Evolutionary conservation across 1,140 invertebrate genomes (phyloP).

Genomic region (Heliconius melpomene): DNA sequence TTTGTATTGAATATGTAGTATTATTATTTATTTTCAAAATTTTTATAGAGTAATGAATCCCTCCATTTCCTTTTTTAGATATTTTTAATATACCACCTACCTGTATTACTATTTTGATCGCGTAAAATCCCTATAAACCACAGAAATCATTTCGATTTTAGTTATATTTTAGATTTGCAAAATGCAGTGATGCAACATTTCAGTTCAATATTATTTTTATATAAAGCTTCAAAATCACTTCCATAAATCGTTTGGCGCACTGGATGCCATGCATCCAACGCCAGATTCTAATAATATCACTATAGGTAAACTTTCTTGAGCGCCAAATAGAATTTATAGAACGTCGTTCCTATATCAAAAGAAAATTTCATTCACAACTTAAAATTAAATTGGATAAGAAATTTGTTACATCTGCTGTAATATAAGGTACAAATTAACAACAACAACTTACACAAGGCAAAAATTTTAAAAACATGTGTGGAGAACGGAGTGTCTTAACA

Average conservation of each 20-base stretch:
- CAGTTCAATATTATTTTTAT: background rate
- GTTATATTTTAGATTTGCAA: background rate
- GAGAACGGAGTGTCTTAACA: no score
- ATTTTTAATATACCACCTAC: no score
- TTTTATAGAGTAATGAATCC: no score
- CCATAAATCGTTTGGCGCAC: background rate
- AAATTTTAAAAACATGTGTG: no score
- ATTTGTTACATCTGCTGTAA: background rate
- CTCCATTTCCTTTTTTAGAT: no score
- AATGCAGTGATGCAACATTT: background rate
- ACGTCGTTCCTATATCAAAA: background rate
- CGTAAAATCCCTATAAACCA: background rate
- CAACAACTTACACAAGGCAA: no score
- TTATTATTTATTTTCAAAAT: background rate
- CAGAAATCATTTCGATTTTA: background rate
- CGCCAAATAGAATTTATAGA: background rate
- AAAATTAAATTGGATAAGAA: background rate
- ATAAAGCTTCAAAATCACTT: background rate
- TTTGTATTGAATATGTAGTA: background rate
- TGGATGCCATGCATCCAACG: background rate
- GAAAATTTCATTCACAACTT: background rate
- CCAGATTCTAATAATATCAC: background rate
- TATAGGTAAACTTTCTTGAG: background rate
- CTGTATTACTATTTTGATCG: no score
- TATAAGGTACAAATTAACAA: no score